Evolutionary conservation across 35 echinoderm and acorn worm genomes (phyloP).

Genomic region (Anneissia japonica): DNA sequence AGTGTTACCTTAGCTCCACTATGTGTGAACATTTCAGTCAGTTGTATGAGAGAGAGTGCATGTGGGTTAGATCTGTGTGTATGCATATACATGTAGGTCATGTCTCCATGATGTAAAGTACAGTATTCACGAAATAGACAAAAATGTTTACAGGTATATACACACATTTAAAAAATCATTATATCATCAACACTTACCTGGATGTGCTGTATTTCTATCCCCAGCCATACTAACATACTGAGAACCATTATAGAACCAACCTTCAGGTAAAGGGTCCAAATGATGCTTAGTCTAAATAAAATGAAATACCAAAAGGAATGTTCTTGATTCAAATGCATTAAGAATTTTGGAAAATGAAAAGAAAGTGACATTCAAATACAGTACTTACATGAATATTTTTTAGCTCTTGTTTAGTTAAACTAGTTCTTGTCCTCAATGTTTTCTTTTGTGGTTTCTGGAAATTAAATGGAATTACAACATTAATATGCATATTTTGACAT

Average conservation of each 20-base stretch:
- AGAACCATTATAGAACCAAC: conserved; percentile 96
- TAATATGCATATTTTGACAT: no score
- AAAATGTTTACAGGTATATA: not conserved
- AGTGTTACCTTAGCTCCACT: not conserved
- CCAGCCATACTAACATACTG: conserved; percentile 86
- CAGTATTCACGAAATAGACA: not conserved
- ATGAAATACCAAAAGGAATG: conserved; percentile 4
- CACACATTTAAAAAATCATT: not conserved
- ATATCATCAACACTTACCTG: conserved; percentile 17
- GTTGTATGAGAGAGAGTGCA: not conserved
- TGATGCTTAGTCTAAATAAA: conserved; percentile 66
- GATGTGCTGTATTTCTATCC: conserved; percentile 63
- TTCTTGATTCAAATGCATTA: no score
- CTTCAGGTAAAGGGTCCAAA: conserved; percentile 72
- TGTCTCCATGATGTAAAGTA: no score
- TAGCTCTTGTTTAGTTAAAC: conserved; percentile 46
- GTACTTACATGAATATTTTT: conserved; percentile 72
- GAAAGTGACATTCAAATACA: not conserved
- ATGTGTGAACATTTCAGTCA: not conserved
- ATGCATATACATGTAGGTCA: not conserved
- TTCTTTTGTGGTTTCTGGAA: conserved; percentile 70
- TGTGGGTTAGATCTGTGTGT: not conserved
- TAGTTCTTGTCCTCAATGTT: conserved; percentile 33
- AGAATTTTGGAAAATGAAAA: not conserved
- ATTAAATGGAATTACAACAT: no score